Base-by-base conservation (phyloP, 1,140 invertebrate genomes). In the Euwallacea fornicatus region DNA sequence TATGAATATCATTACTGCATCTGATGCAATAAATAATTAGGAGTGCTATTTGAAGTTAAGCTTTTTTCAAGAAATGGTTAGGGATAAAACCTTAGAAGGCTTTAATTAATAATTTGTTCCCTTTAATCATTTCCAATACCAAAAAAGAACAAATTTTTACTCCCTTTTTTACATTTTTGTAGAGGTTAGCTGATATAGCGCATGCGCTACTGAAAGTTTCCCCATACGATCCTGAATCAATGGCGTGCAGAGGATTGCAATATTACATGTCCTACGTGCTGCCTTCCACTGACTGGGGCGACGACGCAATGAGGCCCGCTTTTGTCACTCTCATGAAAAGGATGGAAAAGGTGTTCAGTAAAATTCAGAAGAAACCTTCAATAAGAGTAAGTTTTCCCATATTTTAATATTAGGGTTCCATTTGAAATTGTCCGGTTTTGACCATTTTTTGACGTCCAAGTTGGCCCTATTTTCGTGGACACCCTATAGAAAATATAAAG, bases 121-220 rank as follows among this genome's bases (percentile, higher is more conserved):
- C 1, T 33, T 33, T 33, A 33, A 33, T 4, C 21, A 33, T 33
- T 33, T 33, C 1, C 21, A 4, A 33, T 33, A 33, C 21, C 21
- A 33, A 33, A 33, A 33, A 33, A 33, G 4, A 33, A 33, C 21
- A 33, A 33, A 33, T 33, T 33, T 33, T 33, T 50, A 50, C 6
- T 50, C 46, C 9, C 46, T 2, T 50, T 50, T 50, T 58, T 16
- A 33, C 21, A 33, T 64, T 50, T 65, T 82, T 84, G 71, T 81
- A 96, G 93, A 88, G 96, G 73, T 82, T 99, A 15, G 95, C 96
- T 10, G 98, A 99, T 76, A 94, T 99, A 60, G 97, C 97, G 2
- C 94, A 99, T 79, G 96, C 93, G 43, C 84, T 99, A 10, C 85
- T 99, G 2, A 99, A 99, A 85, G 91, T 99, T 9, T 96, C 97